Evolutionary conservation across 2,797 vertebrate species (phyloP).

Genomic region (Garrulus glandarius): DNA sequence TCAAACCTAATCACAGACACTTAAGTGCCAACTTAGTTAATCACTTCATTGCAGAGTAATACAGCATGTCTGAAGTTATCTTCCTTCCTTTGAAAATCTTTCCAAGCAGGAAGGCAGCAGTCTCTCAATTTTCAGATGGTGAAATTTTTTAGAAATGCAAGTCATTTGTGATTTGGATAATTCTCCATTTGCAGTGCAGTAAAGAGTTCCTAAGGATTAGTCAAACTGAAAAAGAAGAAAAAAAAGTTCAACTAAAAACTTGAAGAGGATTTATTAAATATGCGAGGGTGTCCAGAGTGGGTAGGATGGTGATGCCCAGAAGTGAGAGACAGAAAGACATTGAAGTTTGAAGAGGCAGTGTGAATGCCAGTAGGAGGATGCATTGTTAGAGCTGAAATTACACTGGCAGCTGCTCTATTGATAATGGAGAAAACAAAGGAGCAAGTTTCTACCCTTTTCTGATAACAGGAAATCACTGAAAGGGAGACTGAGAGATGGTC

Average conservation of each 20-base stretch:
- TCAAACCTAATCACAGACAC: background rate
- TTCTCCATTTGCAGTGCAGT: background rate
- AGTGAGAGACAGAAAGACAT: background rate
- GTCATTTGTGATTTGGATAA: background rate
- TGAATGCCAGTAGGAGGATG: background rate
- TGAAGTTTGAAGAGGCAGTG: background rate
- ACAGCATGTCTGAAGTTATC: background rate
- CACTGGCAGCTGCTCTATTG: background rate
- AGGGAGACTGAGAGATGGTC: background rate
- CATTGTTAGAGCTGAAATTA: background rate
- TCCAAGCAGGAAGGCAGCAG: background rate
- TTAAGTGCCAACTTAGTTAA: background rate
- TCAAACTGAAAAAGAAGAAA: background rate
- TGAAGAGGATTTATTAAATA: background rate
- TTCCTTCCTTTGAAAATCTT: background rate
- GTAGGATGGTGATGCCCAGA: background rate
- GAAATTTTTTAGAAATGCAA: background rate
- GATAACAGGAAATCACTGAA: background rate
- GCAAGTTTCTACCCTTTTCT: background rate
- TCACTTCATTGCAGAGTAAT: background rate
- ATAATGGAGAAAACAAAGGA: background rate
- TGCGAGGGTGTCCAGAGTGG: background rate
- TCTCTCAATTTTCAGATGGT: background rate
- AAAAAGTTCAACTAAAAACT: background rate
- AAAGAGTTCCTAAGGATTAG: background rate